These are phyloP conservation scores for Callimorpha dominula DNA, from an alignment of 2,888 invertebrate genomes.

Conservation along the genomic window DNA sequence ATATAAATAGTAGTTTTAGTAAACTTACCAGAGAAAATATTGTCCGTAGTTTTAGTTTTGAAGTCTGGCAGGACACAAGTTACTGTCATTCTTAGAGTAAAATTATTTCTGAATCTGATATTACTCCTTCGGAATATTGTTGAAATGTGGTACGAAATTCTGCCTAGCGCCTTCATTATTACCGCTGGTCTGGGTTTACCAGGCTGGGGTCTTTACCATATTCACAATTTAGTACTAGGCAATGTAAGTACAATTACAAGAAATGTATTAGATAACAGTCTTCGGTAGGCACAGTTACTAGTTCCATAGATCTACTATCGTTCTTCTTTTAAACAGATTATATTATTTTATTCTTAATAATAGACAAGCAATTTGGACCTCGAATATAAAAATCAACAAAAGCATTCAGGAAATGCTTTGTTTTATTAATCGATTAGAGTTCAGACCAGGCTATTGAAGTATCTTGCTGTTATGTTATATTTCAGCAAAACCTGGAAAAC, in stretches of 20 bases:
- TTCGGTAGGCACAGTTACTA: slow-evolving; percentile 20
- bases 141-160: slow-evolving; percentile 91
- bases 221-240: slow-evolving; percentile 87
- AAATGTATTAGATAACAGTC: slow-evolving; percentile 73
- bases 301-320: slow-evolving; percentile 13
- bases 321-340: slow-evolving; percentile 32
- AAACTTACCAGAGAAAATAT: not conserved
- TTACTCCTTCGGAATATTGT: slow-evolving; percentile 42
- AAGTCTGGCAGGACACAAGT: slow-evolving; percentile 58
- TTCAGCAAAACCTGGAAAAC: not conserved
- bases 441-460: not conserved
- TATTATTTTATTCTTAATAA: slow-evolving; percentile 1
- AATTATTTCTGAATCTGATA: slow-evolving; percentile 47
- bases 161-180: slow-evolving; percentile 88
- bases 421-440: not conserved
- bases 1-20: not conserved
- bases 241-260: slow-evolving; percentile 87
- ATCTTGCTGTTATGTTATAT: not conserved
- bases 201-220: slow-evolving; percentile 87
- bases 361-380: not conserved
- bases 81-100: slow-evolving; percentile 53
- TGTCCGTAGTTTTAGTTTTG: not conserved
- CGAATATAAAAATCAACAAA: not conserved
- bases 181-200: slow-evolving; percentile 87
- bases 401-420: not conserved